These are phyloP conservation scores for Sminthurinus aureus DNA, from an alignment of 2,888 invertebrate genomes.

Conservation along the genomic window DNA sequence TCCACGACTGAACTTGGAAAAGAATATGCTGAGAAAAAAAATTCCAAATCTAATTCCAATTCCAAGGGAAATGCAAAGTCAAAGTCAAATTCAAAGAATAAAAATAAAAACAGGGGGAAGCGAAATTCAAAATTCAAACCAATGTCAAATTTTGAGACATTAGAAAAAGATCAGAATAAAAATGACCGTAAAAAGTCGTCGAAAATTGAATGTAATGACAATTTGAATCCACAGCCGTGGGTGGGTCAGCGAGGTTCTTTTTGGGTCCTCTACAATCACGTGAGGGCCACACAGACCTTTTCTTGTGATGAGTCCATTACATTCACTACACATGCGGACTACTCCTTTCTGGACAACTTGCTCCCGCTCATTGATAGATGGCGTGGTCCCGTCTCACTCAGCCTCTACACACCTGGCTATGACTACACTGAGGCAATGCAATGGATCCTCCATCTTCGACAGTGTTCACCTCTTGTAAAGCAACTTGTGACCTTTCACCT, in stretches of 20 bases:
- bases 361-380: conserved; percentile 84
- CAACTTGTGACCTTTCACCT: conserved; percentile 88
- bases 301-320: conserved; percentile 86
- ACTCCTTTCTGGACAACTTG: conserved; percentile 89
- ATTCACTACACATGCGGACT: conserved; percentile 91
- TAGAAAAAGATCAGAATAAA: not conserved
- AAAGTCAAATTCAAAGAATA: not conserved
- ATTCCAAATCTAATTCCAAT: not conserved
- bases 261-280: conserved; percentile 89
- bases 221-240: not conserved
- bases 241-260: conserved; percentile 78
- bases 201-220: not conserved
- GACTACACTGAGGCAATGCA: conserved; percentile 81
- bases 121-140: too few relatives aligned
- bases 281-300: conserved; percentile 73
- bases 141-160: too few relatives aligned
- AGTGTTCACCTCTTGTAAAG: conserved; percentile 78
- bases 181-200: too few relatives aligned
- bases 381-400: conserved; percentile 86
- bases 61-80: not conserved
- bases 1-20: too few relatives aligned
- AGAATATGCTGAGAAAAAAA: too few relatives aligned
- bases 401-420: conserved; percentile 85
- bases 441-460: conserved; percentile 81
- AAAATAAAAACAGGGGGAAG: too few relatives aligned